Evolutionary conservation across 2,797 vertebrate genomes (phyloP).

Genomic region (Columba guinea): DNA sequence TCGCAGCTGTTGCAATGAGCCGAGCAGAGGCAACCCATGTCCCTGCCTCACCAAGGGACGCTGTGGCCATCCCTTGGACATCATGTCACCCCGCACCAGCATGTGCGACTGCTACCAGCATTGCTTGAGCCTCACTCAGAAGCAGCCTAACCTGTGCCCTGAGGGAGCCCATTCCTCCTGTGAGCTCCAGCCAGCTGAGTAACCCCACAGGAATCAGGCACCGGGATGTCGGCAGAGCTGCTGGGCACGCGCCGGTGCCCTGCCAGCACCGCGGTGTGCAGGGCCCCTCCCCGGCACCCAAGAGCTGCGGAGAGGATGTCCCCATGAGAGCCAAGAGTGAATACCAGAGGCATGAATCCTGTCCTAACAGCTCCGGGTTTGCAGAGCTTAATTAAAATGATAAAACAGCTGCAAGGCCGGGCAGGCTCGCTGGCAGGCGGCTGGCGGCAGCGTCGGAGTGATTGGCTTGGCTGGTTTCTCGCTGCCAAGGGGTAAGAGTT

Average conservation of each 20-base stretch:
- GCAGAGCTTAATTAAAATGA: slow-evolving; percentile 64
- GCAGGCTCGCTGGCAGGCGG: slow-evolving; percentile 42
- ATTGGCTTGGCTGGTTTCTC: rapidly evolving
- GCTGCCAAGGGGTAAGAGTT: rapidly evolving
- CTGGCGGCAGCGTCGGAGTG: rapidly evolving
- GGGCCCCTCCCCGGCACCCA: background rate
- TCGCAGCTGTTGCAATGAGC: background rate
- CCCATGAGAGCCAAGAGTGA: background rate
- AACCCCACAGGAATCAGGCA: background rate
- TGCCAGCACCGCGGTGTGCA: background rate
- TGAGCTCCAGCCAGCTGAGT: rapidly evolving
- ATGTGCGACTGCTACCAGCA: background rate
- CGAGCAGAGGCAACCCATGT: rapidly evolving
- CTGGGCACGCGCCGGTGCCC: rapidly evolving
- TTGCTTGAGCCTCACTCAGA: background rate
- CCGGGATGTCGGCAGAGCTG: rapidly evolving
- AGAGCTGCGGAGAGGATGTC: background rate
- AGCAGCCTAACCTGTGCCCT: background rate
- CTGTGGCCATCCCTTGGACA: background rate
- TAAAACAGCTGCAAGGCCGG: slow-evolving; percentile 42
- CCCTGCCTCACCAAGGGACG: background rate
- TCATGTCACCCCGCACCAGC: rapidly evolving
- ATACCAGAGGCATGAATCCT: slow-evolving; percentile 67
- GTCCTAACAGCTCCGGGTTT: slow-evolving; percentile 39
- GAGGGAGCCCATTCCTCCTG: background rate